Evolutionary conservation across 1,140 invertebrate species (phyloP).

Genomic region (Aphaenogaster ashmeadi): DNA sequence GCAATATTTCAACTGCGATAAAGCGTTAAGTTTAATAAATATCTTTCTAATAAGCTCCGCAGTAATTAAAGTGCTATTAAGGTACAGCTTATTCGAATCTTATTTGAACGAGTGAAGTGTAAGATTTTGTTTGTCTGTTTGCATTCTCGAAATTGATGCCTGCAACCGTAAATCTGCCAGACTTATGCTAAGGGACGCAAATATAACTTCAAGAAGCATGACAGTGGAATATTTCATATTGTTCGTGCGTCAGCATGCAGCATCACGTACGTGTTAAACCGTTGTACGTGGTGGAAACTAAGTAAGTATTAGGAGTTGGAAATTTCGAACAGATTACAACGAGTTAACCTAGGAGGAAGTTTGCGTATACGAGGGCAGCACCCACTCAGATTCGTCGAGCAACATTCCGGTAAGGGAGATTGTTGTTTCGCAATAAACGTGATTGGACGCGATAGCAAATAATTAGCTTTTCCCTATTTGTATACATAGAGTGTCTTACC

Average conservation of each 20-base stretch:
- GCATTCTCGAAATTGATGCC: not conserved
- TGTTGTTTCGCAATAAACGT: conserved; percentile 56
- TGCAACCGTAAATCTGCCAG: not conserved
- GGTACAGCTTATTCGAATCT: not conserved
- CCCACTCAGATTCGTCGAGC: conserved; percentile 29
- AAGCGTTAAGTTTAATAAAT: conserved; percentile 2
- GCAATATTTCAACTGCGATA: not conserved
- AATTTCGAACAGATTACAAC: conserved; percentile 75
- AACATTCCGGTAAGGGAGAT: conserved; percentile 28
- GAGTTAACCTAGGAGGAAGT: conserved; percentile 71
- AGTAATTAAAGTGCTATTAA: not conserved
- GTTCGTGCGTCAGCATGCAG: conserved; percentile 25
- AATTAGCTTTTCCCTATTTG: conserved; percentile 49
- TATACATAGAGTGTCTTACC: not conserved
- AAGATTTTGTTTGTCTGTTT: conserved; percentile 37
- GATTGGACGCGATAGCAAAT: conserved; percentile 49
- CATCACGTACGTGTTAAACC: conserved; percentile 56
- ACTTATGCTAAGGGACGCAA: conserved; percentile 11
- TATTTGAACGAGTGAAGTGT: not conserved
- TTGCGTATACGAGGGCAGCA: conserved; percentile 38
- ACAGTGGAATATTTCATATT: conserved; percentile 54
- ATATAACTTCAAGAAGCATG: conserved; percentile 42
- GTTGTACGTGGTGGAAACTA: conserved; percentile 51
- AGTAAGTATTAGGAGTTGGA: conserved; percentile 73
- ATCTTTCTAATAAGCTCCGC: not conserved